phyloP scores from a whole-genome alignment of 2,797 vertebrate genomes.

The Thripadectes ignobilis region DNA sequence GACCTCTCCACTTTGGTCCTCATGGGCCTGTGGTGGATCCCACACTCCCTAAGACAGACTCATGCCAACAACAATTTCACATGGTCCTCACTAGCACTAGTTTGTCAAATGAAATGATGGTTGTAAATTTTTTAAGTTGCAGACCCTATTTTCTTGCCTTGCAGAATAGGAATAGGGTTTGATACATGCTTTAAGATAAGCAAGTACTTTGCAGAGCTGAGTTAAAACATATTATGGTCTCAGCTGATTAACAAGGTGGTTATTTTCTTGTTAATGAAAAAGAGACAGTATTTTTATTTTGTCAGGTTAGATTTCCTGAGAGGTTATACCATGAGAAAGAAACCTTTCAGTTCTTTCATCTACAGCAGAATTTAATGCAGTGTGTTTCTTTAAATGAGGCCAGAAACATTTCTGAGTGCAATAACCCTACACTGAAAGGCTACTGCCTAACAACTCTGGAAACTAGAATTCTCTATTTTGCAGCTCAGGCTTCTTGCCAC shows the following conservation, averaged over 20 bases:
- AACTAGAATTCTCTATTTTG: neutral
- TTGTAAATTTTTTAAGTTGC: neutral
- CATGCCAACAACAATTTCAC: neutral
- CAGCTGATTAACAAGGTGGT: neutral
- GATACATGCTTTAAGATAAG: neutral
- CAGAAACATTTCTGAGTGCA: conserved; percentile 38
- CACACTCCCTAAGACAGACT: neutral
- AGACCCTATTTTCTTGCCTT: neutral
- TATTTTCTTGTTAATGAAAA: conserved; percentile 28
- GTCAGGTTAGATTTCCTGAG: conserved; percentile 23
- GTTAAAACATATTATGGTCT: neutral
- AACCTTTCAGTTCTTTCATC: conserved; percentile 17
- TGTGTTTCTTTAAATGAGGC: neutral
- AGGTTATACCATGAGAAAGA: conserved; percentile 24
- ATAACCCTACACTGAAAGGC: neutral
- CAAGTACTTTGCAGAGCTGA: neutral
- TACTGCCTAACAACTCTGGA: neutral
- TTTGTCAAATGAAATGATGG: neutral
- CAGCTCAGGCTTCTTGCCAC: neutral
- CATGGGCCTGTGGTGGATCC: neutral
- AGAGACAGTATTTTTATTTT: conserved; percentile 16
- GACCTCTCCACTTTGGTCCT: neutral
- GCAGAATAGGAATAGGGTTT: neutral
- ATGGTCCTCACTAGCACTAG: neutral
- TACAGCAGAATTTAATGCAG: conserved; percentile 28